A percentile compares a stretch with the other conserved stretches of the same genome.
phyloP scores from a whole-genome alignment of 2,113 vertebrate genomes.

The Fregetta grallaria region DNA sequence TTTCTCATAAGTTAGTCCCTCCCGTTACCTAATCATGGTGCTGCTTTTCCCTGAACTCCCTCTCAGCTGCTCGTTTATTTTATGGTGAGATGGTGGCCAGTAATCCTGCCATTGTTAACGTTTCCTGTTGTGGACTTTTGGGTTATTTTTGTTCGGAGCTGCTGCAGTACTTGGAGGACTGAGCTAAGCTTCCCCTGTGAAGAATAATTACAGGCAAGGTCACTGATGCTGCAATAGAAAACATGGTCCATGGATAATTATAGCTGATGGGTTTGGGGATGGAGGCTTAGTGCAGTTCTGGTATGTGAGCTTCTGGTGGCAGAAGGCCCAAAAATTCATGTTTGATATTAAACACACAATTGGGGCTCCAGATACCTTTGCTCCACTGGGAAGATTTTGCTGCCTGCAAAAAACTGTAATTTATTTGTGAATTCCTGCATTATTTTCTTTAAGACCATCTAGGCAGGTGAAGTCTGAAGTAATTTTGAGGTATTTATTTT shows the following conservation, averaged over 20 bases:
- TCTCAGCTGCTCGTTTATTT: neutral
- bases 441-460: neutral
- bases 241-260: neutral
- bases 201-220: constrained; percentile 15
- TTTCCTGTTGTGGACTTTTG: constrained; percentile 52
- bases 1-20: constrained; percentile 8
- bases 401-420: neutral
- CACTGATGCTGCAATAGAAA: neutral
- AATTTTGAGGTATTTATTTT: neutral
- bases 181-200: neutral
- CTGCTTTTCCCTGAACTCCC: constrained; percentile 26
- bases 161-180: neutral
- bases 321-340: neutral
- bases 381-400: neutral
- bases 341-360: neutral
- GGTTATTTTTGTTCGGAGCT: constrained; percentile 54
- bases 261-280: neutral
- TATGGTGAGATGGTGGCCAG: neutral
- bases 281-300: neutral
- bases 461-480: neutral
- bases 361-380: neutral
- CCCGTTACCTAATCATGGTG: neutral
- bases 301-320: neutral
- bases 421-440: neutral
- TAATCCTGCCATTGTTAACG: constrained; percentile 52